These are phyloP conservation scores for Alces alces DNA, from an alignment of 2,113 vertebrate species.

Conservation along the genomic window DNA sequence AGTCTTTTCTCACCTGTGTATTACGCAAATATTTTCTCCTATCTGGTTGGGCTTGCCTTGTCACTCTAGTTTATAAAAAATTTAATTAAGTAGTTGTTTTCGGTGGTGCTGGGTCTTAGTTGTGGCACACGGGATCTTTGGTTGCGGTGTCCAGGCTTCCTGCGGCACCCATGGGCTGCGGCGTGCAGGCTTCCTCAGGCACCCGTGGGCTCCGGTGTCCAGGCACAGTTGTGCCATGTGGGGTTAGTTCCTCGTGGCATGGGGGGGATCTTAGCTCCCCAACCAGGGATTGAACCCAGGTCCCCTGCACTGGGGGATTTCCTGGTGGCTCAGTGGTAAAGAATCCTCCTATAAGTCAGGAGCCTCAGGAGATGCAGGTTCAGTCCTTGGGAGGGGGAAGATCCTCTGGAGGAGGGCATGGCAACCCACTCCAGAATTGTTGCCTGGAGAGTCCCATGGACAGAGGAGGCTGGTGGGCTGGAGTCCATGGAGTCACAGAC, in stretches of 20 bases:
- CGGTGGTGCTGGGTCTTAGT: rapidly evolving
- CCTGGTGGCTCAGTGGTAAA: neutral
- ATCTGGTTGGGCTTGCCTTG: neutral
- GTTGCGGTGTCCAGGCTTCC: neutral
- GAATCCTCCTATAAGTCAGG: neutral
- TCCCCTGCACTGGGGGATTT: neutral
- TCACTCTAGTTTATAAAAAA: neutral
- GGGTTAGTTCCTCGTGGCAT: neutral
- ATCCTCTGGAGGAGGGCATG: neutral
- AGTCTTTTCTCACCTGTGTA: neutral
- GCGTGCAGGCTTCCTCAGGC: too few species aligned
- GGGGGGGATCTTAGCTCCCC: neutral
- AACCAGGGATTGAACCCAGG: neutral
- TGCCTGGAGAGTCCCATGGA: neutral
- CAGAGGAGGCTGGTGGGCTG: neutral
- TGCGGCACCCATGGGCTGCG: rapidly evolving
- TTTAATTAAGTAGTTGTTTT: neutral
- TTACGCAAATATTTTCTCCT: neutral
- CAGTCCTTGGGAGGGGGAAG: neutral
- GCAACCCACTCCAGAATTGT: neutral
- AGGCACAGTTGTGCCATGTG: neutral
- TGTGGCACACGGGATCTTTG: neutral
- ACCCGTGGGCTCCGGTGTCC: neutral
- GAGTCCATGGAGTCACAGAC: neutral
- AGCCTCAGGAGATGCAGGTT: neutral